Conservation (phyloP, 2,888 invertebrate genomes). For the Mesorhabditis sp. region DNA sequence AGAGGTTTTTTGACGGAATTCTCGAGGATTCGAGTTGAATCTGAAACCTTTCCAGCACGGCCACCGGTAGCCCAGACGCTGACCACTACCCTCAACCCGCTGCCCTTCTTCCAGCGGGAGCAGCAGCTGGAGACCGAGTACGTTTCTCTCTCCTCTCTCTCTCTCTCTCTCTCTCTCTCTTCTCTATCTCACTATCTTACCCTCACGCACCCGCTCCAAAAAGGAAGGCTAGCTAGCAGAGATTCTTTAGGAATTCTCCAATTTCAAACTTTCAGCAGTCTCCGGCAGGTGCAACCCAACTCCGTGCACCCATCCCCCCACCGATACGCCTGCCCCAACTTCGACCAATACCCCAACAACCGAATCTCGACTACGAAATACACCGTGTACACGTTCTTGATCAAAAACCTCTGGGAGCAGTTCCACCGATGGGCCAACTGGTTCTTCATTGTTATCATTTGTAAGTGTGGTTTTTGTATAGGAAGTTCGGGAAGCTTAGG, state of each 20-base stretch:
- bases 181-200: no score
- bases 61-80: constrained; percentile 5
- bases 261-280: constrained; percentile 12
- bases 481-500: constrained; percentile 64
- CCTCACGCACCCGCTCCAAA: no score
- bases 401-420: constrained; percentile 73
- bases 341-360: constrained; percentile 71
- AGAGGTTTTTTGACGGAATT: no score
- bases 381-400: constrained; percentile 86
- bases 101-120: background rate
- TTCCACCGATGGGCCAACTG: constrained; percentile 94
- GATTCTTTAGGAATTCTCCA: background rate
- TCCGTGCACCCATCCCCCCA: constrained; percentile 25
- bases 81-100: background rate
- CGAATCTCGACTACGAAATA: constrained; percentile 89
- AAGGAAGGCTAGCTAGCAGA: background rate
- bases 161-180: no score
- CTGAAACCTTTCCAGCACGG: background rate
- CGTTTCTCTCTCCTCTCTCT: background rate
- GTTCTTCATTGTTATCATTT: constrained; percentile 92
- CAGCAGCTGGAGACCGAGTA: background rate
- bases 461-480: constrained; percentile 85
- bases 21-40: background rate
- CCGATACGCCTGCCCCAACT: constrained; percentile 42
- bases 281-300: constrained; percentile 30